Base-by-base conservation (phyloP, 2,888 invertebrate genomes). In the Phania funesta region DNA sequence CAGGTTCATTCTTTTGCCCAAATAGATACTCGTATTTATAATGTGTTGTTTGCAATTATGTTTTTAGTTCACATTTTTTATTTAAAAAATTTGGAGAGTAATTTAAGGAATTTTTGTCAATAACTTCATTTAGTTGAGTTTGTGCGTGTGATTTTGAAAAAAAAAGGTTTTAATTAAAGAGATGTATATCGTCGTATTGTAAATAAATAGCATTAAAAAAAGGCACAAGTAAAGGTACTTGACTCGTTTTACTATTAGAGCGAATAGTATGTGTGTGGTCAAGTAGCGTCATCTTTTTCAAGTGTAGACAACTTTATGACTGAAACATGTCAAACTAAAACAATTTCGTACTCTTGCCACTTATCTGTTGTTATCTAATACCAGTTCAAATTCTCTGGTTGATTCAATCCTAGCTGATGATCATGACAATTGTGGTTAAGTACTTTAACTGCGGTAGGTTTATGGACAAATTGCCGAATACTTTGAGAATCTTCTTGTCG, bases 401-500 rank as follows among this genome's bases (percentile, higher is more conserved):
- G 32, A 44, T 35, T 54, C 52, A 68, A 58, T 44, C 52, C 50
- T 44, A 52, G 76, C 76, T 67, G 76, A 29, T 60, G 50, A 60
- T 60, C 32, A 64, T 64, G 78, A 78, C 78, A 79, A 79, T 73
- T 73, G 65, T 60, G 78, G 71, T 79, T 79, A 60, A 67, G 71
- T 73, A 64, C 65, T 73, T 73, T 35, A 52, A 73, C 82, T 82
- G 82, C 82, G 82, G 82, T 82, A 82, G 82, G 82, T 82, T 73
- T n/a, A 58, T 13, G n/a, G 46, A 44, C 22, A 26, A 64, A 56
- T 78, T 54, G 73, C 64, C 44, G 62, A 46, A 48, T 60, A 29
- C n/a, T 50, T 60, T 20, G n/a, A 8, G 29, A 13, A 26, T 74
- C 8, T 35, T 54, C 11, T 16, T 16, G 26, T 35, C 44, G 18